A percentile compares a stretch with the other conserved stretches of the same genome.
Evolutionary conservation across 92 coral and sea anemone species (phyloP).

Genomic region (Actinostola sp.): DNA sequence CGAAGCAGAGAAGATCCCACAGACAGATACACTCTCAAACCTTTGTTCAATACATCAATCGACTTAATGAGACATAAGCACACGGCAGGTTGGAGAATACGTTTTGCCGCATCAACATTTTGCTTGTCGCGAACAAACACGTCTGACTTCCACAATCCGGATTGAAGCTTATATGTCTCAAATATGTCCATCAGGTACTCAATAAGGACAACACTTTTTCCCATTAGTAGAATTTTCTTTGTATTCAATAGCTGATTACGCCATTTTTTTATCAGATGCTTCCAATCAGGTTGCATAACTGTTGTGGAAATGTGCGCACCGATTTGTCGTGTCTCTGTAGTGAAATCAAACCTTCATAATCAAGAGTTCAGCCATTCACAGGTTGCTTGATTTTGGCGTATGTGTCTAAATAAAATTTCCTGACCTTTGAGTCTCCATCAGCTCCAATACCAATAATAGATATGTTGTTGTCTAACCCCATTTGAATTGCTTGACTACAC

Average conservation of each 20-base stretch:
- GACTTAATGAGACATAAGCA: neutral
- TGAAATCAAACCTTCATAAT: too few relatives aligned
- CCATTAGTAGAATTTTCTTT: slow-evolving; percentile 29
- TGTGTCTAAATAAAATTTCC: too few relatives aligned
- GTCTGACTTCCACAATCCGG: slow-evolving; percentile 44
- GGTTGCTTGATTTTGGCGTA: too few relatives aligned
- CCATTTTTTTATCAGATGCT: slow-evolving; percentile 50
- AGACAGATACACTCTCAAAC: slow-evolving; percentile 3
- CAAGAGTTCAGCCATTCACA: too few relatives aligned
- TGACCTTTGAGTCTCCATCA: too few relatives aligned
- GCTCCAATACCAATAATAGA: too few relatives aligned
- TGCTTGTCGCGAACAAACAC: slow-evolving; percentile 32
- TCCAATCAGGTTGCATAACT: slow-evolving; percentile 52
- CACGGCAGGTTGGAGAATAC: slow-evolving; percentile 5
- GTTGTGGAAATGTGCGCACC: slow-evolving; percentile 20
- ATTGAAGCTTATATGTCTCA: slow-evolving; percentile 18
- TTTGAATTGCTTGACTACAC: too few relatives aligned
- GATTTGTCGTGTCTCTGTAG: neutral
- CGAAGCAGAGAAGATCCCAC: neutral
- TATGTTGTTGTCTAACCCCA: too few relatives aligned
- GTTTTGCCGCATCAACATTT: slow-evolving; percentile 29
- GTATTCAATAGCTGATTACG: slow-evolving; percentile 41
- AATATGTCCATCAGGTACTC: slow-evolving; percentile 31
- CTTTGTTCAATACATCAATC: neutral
- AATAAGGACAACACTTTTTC: slow-evolving; percentile 6